Evolutionary conservation across 2,113 vertebrate species (phyloP).

Genomic region (Melanocharis versteri): DNA sequence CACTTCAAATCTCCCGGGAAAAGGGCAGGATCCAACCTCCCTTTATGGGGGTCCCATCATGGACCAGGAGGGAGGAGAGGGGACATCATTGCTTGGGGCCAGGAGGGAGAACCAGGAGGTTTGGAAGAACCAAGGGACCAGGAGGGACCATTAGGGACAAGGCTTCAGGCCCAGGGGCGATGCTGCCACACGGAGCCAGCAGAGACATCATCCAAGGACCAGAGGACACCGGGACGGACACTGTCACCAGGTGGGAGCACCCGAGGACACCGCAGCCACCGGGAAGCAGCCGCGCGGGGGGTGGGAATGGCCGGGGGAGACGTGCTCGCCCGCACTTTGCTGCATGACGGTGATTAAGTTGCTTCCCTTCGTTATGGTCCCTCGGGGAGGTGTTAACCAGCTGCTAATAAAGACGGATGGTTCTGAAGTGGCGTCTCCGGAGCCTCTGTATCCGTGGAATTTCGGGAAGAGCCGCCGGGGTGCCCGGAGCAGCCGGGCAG

Average conservation of each 20-base stretch:
- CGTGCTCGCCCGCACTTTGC: neutral
- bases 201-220: neutral
- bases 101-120: neutral
- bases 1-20: neutral
- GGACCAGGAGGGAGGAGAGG: neutral
- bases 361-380: constrained; percentile 33
- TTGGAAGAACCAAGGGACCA: neutral
- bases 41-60: neutral
- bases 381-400: constrained; percentile 52
- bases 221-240: neutral
- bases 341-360: constrained; percentile 28
- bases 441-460: neutral
- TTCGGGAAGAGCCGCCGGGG: neutral
- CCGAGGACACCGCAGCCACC: neutral
- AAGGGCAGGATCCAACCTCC: neutral
- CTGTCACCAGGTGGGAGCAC: neutral
- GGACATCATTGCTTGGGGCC: neutral
- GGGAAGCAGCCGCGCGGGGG: neutral
- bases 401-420: constrained; percentile 42
- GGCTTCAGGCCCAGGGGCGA: neutral
- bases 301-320: neutral
- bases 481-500: neutral
- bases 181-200: rapidly evolving
- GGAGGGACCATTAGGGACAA: neutral
- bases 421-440: neutral